These are phyloP conservation scores for Orius laevigatus DNA, from an alignment of 1,140 invertebrate species.

Conservation along the genomic window DNA sequence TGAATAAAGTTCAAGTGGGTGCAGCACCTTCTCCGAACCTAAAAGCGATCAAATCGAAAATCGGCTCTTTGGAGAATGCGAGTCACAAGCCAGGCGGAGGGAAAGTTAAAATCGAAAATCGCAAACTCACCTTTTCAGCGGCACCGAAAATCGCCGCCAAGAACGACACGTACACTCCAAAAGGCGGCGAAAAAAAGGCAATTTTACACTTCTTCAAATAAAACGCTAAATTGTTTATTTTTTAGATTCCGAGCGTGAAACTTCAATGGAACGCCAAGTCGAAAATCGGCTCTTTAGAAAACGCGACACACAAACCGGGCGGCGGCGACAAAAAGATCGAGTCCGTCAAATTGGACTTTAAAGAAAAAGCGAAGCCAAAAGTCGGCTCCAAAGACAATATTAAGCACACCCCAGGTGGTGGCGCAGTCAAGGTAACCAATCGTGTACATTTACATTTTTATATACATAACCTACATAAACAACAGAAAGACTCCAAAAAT, in stretches of 20 bases:
- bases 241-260: conserved; percentile 65
- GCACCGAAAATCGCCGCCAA: conserved; percentile 73
- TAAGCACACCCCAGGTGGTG: conserved; percentile 73
- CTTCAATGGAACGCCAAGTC: conserved; percentile 85
- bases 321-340: conserved; percentile 88
- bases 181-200: conserved; percentile 87
- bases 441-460: neutral
- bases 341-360: conserved; percentile 76
- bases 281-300: conserved; percentile 86
- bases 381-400: conserved; percentile 86
- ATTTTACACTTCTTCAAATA: conserved; percentile 5
- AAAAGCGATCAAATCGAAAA: conserved; percentile 80
- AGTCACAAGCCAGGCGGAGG: conserved; percentile 83
- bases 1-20: conserved; percentile 87
- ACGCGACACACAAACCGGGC: conserved; percentile 78
- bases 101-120: conserved; percentile 75
- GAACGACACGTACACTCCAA: conserved; percentile 76
- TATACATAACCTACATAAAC: neutral
- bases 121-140: conserved; percentile 72
- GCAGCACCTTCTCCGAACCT: conserved; percentile 78
- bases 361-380: conserved; percentile 80
- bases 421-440: conserved; percentile 67
- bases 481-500: neutral
- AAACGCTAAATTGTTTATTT: neutral
- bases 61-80: conserved; percentile 85